These are phyloP conservation scores for Eurytoma californica DNA, from an alignment of 2,888 invertebrate genomes.

Conservation along the genomic window DNA sequence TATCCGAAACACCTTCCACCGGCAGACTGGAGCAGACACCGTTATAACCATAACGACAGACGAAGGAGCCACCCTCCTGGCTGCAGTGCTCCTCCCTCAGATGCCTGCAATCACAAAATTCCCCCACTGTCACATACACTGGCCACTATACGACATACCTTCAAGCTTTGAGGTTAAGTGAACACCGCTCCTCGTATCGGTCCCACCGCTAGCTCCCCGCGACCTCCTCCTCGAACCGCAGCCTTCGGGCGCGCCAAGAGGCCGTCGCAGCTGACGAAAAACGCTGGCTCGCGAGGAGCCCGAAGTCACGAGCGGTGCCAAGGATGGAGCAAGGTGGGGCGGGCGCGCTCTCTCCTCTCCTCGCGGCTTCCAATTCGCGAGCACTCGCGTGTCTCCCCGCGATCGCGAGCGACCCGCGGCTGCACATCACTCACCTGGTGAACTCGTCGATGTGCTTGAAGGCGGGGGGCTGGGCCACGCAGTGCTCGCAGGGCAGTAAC, in stretches of 20 bases:
- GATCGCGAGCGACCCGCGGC: too few species aligned
- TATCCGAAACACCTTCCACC: constrained; percentile 91
- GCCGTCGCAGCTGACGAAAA: background rate
- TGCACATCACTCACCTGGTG: constrained; percentile 63
- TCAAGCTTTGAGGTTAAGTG: constrained; percentile 36
- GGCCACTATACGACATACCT: background rate
- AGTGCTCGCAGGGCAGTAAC: constrained; percentile 70
- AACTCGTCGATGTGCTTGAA: constrained; percentile 73
- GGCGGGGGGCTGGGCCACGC: constrained; percentile 70
- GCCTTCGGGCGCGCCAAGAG: background rate
- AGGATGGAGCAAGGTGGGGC: background rate
- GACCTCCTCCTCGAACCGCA: constrained; percentile 3
- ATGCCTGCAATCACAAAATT: constrained; percentile 78
- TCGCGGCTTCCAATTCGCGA: background rate
- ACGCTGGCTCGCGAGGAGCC: background rate
- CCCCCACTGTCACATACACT: constrained; percentile 24
- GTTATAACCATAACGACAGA: constrained; percentile 92
- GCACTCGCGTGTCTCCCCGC: background rate
- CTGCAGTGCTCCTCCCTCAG: constrained; percentile 87
- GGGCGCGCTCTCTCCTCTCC: background rate
- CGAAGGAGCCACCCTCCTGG: constrained; percentile 89
- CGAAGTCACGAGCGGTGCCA: background rate
- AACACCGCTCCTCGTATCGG: background rate
- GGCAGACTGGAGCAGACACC: constrained; percentile 90
- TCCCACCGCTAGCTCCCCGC: background rate